Evolutionary conservation across 2,888 invertebrate genomes (phyloP).

Genomic region (Liopterus haemorrhoidalis): DNA sequence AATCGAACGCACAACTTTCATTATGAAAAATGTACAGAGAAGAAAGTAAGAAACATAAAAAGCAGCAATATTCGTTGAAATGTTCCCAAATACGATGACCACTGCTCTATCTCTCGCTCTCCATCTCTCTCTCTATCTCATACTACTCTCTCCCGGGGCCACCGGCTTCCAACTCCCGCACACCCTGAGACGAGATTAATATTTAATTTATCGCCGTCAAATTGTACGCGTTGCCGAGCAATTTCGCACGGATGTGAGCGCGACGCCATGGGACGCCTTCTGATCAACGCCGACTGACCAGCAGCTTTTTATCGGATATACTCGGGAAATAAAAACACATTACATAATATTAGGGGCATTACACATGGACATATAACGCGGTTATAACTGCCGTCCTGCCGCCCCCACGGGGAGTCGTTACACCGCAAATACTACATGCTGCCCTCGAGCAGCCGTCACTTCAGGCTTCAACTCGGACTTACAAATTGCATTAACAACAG

Average conservation of each 20-base stretch:
- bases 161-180: neutral
- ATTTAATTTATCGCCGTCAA: constrained; percentile 36
- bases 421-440: too few species aligned
- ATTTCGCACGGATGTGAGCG: constrained; percentile 25
- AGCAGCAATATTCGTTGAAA: constrained; percentile 12
- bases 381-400: too few species aligned
- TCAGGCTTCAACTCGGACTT: too few species aligned
- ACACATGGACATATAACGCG: too few species aligned
- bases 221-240: constrained; percentile 37
- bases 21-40: constrained; percentile 23
- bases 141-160: neutral
- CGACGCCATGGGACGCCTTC: too few species aligned
- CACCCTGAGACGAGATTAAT: constrained; percentile 26
- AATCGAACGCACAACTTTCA: constrained; percentile 22
- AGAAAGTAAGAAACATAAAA: constrained; percentile 24
- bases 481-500: too few species aligned
- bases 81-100: neutral
- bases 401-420: too few species aligned
- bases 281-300: too few species aligned
- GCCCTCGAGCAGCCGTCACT: too few species aligned
- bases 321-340: too few species aligned
- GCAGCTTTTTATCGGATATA: constrained; percentile 2
- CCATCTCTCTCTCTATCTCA: neutral
- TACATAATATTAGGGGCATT: neutral
- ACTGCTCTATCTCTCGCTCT: neutral